Evolutionary conservation across 2,797 vertebrate genomes (phyloP).

Genomic region (Chaetodon trifasciatus): DNA sequence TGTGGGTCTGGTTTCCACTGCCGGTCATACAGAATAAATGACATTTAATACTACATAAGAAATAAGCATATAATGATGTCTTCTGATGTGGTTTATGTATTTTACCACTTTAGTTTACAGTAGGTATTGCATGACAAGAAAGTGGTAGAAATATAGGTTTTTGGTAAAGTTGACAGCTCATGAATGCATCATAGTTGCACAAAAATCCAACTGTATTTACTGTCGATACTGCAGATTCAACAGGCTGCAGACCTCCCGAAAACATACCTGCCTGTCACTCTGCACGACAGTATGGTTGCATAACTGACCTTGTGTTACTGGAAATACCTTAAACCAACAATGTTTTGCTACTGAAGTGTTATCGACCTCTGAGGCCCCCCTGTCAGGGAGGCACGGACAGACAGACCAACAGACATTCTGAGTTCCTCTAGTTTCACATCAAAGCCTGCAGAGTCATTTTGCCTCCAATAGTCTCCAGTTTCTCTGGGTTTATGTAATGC

Average conservation of each 20-base stretch:
- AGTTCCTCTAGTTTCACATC: slow-evolving; percentile 39
- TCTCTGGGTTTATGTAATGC: slow-evolving; percentile 57
- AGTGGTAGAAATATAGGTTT: not conserved
- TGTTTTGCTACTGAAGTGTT: slow-evolving; percentile 27
- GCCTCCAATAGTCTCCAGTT: slow-evolving; percentile 6
- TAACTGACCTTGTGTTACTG: slow-evolving; percentile 55
- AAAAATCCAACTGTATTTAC: not conserved
- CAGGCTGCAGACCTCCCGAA: not conserved
- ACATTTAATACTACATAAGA: not conserved
- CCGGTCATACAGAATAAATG: not conserved
- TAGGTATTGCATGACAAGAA: not conserved
- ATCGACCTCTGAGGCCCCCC: slow-evolving; percentile 40
- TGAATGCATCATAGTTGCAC: not conserved
- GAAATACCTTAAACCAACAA: slow-evolving; percentile 61
- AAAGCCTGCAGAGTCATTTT: slow-evolving; percentile 28
- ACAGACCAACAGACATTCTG: slow-evolving; percentile 15
- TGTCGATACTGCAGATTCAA: not conserved
- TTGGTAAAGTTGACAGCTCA: not conserved
- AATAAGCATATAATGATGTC: not conserved
- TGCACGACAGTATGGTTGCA: slow-evolving; percentile 32
- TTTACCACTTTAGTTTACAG: not conserved
- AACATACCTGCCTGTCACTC: slow-evolving; percentile 15
- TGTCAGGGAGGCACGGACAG: slow-evolving; percentile 4
- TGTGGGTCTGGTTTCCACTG: not conserved
- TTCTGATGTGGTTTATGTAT: not conserved